Base-by-base conservation (phyloP, 1,140 invertebrate species). In the Apis dorsata region DNA sequence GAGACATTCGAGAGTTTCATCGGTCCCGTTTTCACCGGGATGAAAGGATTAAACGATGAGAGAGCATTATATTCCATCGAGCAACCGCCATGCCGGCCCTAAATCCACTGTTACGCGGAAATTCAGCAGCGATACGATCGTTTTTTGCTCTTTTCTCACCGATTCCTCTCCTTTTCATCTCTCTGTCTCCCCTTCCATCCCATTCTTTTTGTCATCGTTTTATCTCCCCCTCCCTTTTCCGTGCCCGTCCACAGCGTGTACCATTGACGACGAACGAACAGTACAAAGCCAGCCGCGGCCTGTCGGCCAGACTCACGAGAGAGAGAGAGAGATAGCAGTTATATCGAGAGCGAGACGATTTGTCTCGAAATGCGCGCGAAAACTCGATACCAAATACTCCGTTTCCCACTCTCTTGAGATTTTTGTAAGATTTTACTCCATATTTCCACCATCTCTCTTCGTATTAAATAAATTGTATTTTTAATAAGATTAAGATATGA, bases 351-450 rank as follows among this genome's bases (percentile, higher is more conserved):
- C 19, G 55, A 76, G 66, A 86, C 85, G 78, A 86, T 84, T 86
- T 81, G 86, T 87, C 74, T 74, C 71, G 70, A 86, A 86, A 81
- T 55, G 59, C 77, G 74, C 77, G 73, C 71, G 85, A 72, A 85
- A 86, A 73, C 68, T 79, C 28, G 24, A 72, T 53, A n/a, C n/a
- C 34, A 28, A 28, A 28, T 51, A 44, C 55, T 77, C 71, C 70
- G 28, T 69, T 17, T 51, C 63, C 24, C 34, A 3, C 2, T 34
- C 2, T 34, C 34, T 44, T 44, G 34, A 44, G 34, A 76, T 51
- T 51, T 24, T 15, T 17, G 9, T 19, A 8, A 1, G 8, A 24
- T 8, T 19, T 28, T 24, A 15, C 28, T 13, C 21, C 8, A n/a
- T 34, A 34, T 28, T 10, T 12, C 24, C 62, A 13, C 62, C 24